These are phyloP conservation scores for Lycocorax pyrrhopterus DNA, from an alignment of 2,113 vertebrate genomes.

Conservation along the genomic window DNA sequence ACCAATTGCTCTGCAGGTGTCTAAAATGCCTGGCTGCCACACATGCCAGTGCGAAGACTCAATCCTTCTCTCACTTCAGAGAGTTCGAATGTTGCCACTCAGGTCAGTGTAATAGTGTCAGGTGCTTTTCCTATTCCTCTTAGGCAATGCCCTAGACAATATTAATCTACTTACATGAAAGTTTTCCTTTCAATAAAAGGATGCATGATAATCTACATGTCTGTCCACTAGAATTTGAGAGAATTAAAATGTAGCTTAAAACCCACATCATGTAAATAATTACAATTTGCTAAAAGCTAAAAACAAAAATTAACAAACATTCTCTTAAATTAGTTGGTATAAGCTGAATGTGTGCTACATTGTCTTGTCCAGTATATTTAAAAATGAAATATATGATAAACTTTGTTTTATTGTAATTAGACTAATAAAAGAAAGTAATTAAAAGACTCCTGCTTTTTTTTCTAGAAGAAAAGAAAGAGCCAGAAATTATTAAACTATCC, in stretches of 20 bases:
- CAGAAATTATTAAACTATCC: conserved; percentile 19
- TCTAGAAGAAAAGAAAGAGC: not conserved
- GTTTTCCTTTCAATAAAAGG: not conserved
- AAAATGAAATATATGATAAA: conserved; percentile 25
- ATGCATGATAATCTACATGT: not conserved
- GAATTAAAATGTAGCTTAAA: not conserved
- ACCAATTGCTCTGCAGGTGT: not conserved
- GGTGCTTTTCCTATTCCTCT: not conserved
- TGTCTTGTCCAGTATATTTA: not conserved
- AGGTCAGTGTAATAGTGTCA: not conserved
- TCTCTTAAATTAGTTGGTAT: not conserved
- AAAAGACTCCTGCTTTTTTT: not conserved
- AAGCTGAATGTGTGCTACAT: not conserved
- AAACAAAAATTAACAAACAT: not conserved
- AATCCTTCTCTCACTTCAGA: not conserved
- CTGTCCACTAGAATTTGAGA: not conserved
- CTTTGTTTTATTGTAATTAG: conserved; percentile 42
- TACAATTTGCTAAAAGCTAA: not conserved
- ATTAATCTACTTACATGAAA: not conserved
- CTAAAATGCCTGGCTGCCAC: not conserved
- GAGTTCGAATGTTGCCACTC: not conserved
- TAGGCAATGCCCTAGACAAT: not conserved
- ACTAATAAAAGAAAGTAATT: conserved; percentile 41
- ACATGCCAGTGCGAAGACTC: not conserved
- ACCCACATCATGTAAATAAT: not conserved